phyloP scores from a whole-genome alignment of 2,113 vertebrate species.

The Platysteira castanea region DNA sequence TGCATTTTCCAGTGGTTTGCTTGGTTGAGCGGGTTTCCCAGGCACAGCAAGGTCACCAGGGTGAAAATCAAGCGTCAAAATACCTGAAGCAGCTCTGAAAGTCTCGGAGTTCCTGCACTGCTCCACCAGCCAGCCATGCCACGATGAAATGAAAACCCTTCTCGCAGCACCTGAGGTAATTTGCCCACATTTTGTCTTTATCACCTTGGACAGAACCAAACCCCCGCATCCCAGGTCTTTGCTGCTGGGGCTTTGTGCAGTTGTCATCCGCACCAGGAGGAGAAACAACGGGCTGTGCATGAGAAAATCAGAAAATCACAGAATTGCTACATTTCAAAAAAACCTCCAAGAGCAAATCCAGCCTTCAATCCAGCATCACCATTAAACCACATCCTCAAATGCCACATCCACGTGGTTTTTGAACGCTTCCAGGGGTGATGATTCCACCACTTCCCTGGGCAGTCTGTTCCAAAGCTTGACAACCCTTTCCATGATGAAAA shows the following conservation, averaged over 20 bases:
- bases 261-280: background rate
- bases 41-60: background rate
- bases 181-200: background rate
- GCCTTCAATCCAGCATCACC: rapidly evolving
- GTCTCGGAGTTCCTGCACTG: background rate
- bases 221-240: background rate
- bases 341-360: background rate
- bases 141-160: background rate
- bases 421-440: background rate
- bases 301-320: background rate
- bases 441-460: background rate
- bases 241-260: background rate
- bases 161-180: background rate
- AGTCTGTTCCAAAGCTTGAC: background rate
- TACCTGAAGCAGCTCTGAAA: background rate
- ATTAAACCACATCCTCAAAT: background rate
- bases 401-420: background rate
- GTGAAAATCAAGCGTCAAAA: background rate
- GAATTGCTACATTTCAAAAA: rapidly evolving
- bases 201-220: background rate
- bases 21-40: background rate
- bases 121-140: background rate
- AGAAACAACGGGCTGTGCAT: background rate
- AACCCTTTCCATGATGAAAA: background rate
- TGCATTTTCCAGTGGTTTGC: background rate